Conservation (phyloP, 2,797 vertebrate species). For the Micromesistius poutassou region DNA sequence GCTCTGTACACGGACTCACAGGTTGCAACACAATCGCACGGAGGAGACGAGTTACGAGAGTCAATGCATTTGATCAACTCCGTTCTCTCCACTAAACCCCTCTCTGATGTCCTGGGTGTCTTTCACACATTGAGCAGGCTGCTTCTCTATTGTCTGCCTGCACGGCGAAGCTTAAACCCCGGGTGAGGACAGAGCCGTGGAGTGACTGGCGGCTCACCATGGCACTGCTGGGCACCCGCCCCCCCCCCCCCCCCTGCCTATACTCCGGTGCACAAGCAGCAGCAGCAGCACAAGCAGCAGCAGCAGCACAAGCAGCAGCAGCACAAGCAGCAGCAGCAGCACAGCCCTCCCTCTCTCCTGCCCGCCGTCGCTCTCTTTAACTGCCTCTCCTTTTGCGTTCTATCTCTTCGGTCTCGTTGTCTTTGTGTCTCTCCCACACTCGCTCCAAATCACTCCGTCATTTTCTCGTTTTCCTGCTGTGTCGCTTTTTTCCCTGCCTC, state of each 20-base stretch:
- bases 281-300: too few relatives aligned
- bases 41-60: not conserved
- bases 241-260: too few relatives aligned
- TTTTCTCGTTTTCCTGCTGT: not conserved
- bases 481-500: not conserved
- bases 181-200: too few relatives aligned
- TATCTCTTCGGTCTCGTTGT: not conserved
- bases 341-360: too few relatives aligned
- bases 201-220: too few relatives aligned
- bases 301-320: too few relatives aligned
- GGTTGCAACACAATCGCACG: constrained; percentile 36
- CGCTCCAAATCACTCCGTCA: not conserved
- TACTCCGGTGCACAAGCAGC: too few relatives aligned
- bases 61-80: constrained; percentile 21
- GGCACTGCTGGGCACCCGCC: too few relatives aligned
- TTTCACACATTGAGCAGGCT: not conserved
- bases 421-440: not conserved
- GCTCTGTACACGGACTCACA: constrained; percentile 45
- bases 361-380: not conserved
- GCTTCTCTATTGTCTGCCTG: too few relatives aligned
- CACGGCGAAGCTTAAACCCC: too few relatives aligned
- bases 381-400: not conserved
- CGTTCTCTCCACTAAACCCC: not conserved
- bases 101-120: constrained; percentile 29
- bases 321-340: too few relatives aligned